These are phyloP conservation scores for Myotis pilosus DNA, from an alignment of 2,797 vertebrate genomes.

Conservation along the genomic window DNA sequence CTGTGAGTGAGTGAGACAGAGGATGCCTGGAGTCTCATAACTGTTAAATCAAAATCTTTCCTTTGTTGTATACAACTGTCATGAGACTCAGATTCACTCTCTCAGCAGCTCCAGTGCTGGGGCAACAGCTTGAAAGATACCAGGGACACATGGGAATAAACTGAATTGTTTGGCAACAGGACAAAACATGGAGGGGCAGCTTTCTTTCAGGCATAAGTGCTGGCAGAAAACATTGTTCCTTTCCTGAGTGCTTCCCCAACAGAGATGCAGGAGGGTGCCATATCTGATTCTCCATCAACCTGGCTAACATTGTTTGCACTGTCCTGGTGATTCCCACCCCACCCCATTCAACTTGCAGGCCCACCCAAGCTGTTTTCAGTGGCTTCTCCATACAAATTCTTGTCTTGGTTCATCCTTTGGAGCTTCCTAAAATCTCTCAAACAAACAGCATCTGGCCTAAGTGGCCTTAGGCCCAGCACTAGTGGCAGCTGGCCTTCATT, in stretches of 20 bases:
- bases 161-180: background rate
- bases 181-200: background rate
- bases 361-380: background rate
- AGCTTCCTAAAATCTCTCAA: background rate
- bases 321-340: background rate
- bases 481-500: background rate
- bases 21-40: background rate
- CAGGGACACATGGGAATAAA: background rate
- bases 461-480: background rate
- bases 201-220: background rate
- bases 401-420: background rate
- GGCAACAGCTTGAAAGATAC: background rate
- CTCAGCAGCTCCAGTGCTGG: background rate
- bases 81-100: background rate
- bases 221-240: background rate
- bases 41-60: no score
- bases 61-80: no score
- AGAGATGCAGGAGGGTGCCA: background rate
- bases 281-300: background rate
- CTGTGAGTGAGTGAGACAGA: background rate
- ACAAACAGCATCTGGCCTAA: background rate
- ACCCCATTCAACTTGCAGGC: background rate
- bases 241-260: background rate
- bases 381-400: background rate
- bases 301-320: background rate